Conservation (phyloP, 2,888 invertebrate species). For the Fissipunctia ypsillon region DNA sequence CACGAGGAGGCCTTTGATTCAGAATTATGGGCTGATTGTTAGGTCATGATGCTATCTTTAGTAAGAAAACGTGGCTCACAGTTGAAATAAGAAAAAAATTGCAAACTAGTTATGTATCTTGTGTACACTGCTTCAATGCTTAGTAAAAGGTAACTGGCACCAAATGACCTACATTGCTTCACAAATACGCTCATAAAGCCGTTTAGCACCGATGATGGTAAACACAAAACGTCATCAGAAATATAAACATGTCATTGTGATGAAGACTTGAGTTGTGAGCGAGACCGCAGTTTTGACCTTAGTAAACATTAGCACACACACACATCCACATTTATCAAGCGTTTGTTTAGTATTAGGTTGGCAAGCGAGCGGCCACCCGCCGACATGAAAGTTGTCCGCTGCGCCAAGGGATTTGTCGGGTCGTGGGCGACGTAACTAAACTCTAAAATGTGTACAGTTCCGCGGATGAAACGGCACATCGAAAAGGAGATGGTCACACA, state of each 20-base stretch:
- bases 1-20: neutral
- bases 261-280: slow-evolving; percentile 4
- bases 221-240: slow-evolving; percentile 9
- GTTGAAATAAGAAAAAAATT: neutral
- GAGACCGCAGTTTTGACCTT: neutral
- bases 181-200: slow-evolving; percentile 1
- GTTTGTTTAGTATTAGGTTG: slow-evolving; percentile 11
- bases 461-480: no score
- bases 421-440: no score
- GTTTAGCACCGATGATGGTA: neutral
- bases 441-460: no score
- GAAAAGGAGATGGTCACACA: no score
- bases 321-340: neutral
- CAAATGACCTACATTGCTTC: slow-evolving; percentile 22
- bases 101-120: neutral
- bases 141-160: neutral
- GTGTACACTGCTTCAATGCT: neutral
- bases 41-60: neutral
- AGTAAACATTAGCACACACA: neutral
- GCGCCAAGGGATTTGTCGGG: neutral
- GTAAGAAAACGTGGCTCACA: neutral
- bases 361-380: neutral
- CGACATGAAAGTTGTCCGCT: neutral
- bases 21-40: neutral
- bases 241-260: slow-evolving; percentile 3